Percentiles rank a stretch among this genome's conserved stretches.
Conservation (phyloP, 2,888 invertebrate genomes). For the Caradrina kadenii region DNA sequence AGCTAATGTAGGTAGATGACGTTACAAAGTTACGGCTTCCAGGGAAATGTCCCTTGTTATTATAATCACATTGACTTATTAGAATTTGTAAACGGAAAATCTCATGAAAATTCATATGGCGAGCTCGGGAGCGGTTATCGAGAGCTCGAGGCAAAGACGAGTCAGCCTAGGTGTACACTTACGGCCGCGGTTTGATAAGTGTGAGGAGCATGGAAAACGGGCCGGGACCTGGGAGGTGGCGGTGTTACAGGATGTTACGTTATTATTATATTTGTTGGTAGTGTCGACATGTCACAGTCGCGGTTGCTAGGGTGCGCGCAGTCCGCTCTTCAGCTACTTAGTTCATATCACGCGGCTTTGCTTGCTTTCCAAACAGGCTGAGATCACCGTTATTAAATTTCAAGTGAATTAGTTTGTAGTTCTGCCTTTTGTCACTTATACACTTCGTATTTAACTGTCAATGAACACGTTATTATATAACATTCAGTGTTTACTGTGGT, state of each 20-base stretch:
- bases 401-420: slow-evolving; percentile 6
- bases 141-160: not conserved
- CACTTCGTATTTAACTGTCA: not conserved
- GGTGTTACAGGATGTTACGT: not conserved
- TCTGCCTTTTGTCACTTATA: not conserved
- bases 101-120: slow-evolving; percentile 30
- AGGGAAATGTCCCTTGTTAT: slow-evolving; percentile 39
- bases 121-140: not conserved
- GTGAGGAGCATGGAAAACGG: no score
- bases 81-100: slow-evolving; percentile 26
- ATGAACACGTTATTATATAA: not conserved
- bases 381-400: slow-evolving; percentile 71
- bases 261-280: no score
- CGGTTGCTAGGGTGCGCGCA: not conserved
- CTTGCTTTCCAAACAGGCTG: slow-evolving; percentile 65
- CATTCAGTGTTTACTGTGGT: not conserved
- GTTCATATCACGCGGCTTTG: slow-evolving; percentile 71
- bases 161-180: not conserved
- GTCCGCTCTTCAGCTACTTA: slow-evolving; percentile 36
- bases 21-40: slow-evolving; percentile 33
- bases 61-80: slow-evolving; percentile 46
- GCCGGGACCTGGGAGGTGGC: no score
- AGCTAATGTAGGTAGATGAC: slow-evolving; percentile 42
- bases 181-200: no score
- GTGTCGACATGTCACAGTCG: not conserved